Conservation (phyloP, 2,888 invertebrate species). For the Synanthedon vespiformis region DNA sequence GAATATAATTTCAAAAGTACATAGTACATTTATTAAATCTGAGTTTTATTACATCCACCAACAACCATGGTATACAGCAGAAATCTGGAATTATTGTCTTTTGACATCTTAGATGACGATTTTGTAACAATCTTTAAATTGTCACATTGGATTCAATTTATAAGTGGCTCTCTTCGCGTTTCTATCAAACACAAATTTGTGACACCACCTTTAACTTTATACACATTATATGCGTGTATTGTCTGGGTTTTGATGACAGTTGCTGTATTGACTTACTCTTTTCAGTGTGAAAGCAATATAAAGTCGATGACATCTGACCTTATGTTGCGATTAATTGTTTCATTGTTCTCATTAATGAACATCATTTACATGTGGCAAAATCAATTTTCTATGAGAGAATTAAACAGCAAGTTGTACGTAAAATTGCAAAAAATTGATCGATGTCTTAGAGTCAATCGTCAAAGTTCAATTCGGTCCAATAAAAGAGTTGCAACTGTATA, state of each 20-base stretch:
- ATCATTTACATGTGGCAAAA: not conserved
- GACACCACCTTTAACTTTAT: slow-evolving; percentile 22
- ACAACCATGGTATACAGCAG: not conserved
- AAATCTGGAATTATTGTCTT: slow-evolving; percentile 23
- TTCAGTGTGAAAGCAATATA: not conserved
- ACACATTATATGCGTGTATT: slow-evolving; percentile 20
- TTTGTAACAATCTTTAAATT: slow-evolving; percentile 31
- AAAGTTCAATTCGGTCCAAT: not conserved
- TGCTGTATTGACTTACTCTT: not conserved
- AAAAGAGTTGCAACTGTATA: not conserved
- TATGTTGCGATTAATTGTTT: not conserved
- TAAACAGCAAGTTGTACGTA: slow-evolving; percentile 29
- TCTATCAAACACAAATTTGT: slow-evolving; percentile 30
- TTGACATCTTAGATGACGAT: slow-evolving; percentile 36
- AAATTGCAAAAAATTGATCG: slow-evolving; percentile 43
- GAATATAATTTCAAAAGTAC: too few species aligned
- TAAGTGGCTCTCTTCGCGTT: slow-evolving; percentile 32
- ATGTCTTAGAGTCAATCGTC: not conserved
- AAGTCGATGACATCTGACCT: not conserved
- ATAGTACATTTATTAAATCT: too few species aligned
- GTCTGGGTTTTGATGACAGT: not conserved
- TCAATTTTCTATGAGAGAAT: not conserved
- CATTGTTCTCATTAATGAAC: not conserved
- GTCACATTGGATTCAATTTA: slow-evolving; percentile 20
- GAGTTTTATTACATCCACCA: too few species aligned